Evolutionary conservation across 2,888 invertebrate genomes (phyloP).

Genomic region (Plebejus argus): DNA sequence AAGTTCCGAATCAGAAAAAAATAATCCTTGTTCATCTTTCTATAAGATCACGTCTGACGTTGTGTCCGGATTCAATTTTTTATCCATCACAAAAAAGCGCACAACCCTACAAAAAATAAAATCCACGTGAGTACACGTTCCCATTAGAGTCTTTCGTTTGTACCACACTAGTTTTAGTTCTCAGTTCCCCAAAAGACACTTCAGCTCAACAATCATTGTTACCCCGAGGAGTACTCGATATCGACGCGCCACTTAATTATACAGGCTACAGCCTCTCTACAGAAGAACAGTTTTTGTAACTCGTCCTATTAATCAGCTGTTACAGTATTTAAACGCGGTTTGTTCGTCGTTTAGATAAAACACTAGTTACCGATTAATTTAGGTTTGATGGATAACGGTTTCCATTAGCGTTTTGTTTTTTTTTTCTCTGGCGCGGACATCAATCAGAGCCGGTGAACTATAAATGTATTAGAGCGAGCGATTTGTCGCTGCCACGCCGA

Average conservation of each 20-base stretch:
- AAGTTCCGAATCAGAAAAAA: too few species aligned
- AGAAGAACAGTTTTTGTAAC: constrained; percentile 39
- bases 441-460: constrained; percentile 56
- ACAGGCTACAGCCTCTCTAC: constrained; percentile 50
- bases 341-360: constrained; percentile 57
- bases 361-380: constrained; percentile 60
- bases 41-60: too few species aligned
- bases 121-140: too few species aligned
- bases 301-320: constrained; percentile 36
- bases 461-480: constrained; percentile 3
- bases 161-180: constrained; percentile 47
- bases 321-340: constrained; percentile 58
- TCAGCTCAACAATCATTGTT: constrained; percentile 66
- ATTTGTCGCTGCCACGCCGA: constrained; percentile 35
- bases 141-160: constrained; percentile 41
- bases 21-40: too few species aligned
- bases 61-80: too few species aligned
- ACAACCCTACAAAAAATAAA: too few species aligned
- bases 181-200: constrained; percentile 59
- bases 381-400: constrained; percentile 67
- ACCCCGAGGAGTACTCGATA: constrained; percentile 50
- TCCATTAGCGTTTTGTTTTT: constrained; percentile 72
- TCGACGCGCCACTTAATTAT: constrained; percentile 61
- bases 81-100: too few species aligned
- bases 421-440: constrained; percentile 61